A percentile compares a stretch with the other conserved stretches of the same genome.
Conservation (phyloP, 2,113 vertebrate genomes). For the Dissostichus mawsoni region DNA sequence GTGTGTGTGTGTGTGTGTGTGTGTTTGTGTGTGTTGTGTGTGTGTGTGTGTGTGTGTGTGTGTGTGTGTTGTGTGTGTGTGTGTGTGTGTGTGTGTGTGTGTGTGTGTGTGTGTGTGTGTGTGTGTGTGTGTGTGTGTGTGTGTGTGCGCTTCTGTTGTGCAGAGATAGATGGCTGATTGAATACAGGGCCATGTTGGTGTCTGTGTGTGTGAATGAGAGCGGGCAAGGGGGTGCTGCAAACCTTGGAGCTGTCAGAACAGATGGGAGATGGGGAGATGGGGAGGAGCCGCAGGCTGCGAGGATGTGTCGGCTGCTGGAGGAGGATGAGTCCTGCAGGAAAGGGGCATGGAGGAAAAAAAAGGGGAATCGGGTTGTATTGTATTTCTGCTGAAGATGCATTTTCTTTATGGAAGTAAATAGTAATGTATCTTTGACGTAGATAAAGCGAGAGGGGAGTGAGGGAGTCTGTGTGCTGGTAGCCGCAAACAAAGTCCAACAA, state of each 20-base stretch:
- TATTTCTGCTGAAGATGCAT: slow-evolving; percentile 49
- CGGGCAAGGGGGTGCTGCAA: slow-evolving; percentile 73
- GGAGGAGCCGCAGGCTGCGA: slow-evolving; percentile 65
- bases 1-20: slow-evolving; percentile 22
- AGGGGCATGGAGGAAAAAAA: slow-evolving; percentile 37
- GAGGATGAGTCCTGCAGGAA: slow-evolving; percentile 56
- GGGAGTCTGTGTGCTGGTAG: not conserved
- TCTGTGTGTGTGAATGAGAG: slow-evolving; percentile 57
- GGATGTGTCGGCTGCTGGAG: slow-evolving; percentile 58
- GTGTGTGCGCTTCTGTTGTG: slow-evolving; percentile 59
- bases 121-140: slow-evolving; percentile 18
- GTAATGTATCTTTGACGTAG: not conserved
- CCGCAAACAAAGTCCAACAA: not conserved
- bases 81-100: slow-evolving; percentile 20
- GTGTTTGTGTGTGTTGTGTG: slow-evolving; percentile 28
- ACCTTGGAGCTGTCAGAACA: slow-evolving; percentile 90
- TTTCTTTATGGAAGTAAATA: slow-evolving; percentile 47
- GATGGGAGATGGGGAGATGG: slow-evolving; percentile 87
- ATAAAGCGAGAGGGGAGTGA: not conserved
- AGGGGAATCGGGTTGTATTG: not conserved
- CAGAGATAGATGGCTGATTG: slow-evolving; percentile 74
- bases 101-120: slow-evolving; percentile 26
- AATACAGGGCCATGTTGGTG: slow-evolving; percentile 63
- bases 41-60: slow-evolving; percentile 14
- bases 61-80: slow-evolving; percentile 27